These are phyloP conservation scores for Anguilla megastoma DNA, from an alignment of 2,797 vertebrate species.

Conservation along the genomic window DNA sequence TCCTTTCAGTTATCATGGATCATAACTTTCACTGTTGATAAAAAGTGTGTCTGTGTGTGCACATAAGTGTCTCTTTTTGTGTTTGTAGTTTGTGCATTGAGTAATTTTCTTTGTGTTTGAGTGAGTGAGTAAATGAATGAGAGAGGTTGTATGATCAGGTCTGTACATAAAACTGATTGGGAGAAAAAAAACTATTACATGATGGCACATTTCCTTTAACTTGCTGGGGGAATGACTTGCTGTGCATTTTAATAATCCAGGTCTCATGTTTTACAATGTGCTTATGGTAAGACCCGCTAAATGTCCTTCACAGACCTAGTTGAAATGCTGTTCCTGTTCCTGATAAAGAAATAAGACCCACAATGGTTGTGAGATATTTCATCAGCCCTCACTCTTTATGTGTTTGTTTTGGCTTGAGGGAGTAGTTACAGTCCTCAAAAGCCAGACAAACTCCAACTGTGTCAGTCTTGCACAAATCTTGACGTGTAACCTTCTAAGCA, in stretches of 20 bases:
- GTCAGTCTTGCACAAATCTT: not conserved
- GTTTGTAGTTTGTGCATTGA: not conserved
- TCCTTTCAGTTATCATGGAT: conserved; percentile 23
- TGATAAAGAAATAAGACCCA: not conserved
- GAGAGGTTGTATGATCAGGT: not conserved
- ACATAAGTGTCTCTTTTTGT: not conserved
- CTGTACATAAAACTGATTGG: not conserved
- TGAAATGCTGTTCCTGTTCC: conserved; percentile 1
- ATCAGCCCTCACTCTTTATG: not conserved
- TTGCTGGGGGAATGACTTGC: not conserved
- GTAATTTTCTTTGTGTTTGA: not conserved
- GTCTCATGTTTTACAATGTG: not conserved
- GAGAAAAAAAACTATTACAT: not conserved
- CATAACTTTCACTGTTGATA: not conserved
- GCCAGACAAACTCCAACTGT: not conserved
- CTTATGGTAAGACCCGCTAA: not conserved
- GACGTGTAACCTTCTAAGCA: not conserved
- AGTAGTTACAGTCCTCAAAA: not conserved
- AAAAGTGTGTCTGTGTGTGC: not conserved
- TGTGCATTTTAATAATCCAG: not conserved
- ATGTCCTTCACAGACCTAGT: not conserved
- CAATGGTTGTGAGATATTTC: not conserved
- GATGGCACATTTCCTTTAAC: not conserved
- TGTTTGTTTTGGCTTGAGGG: not conserved
- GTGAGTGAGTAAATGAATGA: not conserved